Percentiles rank a stretch among this genome's conserved stretches.
Conservation (phyloP, 2,888 invertebrate genomes). For the Tineola bisselliella region DNA sequence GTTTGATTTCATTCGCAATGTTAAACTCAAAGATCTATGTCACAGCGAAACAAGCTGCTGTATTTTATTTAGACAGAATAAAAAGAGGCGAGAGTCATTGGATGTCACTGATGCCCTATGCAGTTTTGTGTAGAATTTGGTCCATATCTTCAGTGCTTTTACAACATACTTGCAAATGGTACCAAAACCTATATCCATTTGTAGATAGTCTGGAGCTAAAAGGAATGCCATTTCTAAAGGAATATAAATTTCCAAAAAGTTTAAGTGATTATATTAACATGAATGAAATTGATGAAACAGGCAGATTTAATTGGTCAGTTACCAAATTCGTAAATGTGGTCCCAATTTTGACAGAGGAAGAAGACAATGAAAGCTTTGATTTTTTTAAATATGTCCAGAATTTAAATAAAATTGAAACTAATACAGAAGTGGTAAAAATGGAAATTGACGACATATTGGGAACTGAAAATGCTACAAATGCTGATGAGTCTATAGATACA, state of each 20-base stretch:
- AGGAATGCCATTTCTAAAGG: conserved; percentile 59
- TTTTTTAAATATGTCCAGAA: conserved; percentile 44
- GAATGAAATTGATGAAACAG: conserved; percentile 48
- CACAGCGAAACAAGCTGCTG: conserved; percentile 53
- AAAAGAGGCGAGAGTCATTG: conserved; percentile 65
- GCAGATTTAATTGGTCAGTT: conserved; percentile 43
- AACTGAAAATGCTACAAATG: conserved; percentile 1
- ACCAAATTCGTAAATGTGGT: conserved; percentile 30
- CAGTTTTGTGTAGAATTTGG: conserved; percentile 66
- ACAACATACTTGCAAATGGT: conserved; percentile 61
- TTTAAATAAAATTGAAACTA: conserved; percentile 21
- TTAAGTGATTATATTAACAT: conserved; percentile 58
- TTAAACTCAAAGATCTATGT: conserved; percentile 60
- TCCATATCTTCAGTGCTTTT: conserved; percentile 52
- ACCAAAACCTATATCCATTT: conserved; percentile 47
- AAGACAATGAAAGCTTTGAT: conserved; percentile 33
- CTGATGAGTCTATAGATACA: too few species aligned
- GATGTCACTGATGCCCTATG: conserved; percentile 65
- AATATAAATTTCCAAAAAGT: conserved; percentile 45
- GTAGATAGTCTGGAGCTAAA: conserved; percentile 41
- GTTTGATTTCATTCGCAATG: conserved; percentile 65
- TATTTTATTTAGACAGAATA: conserved; percentile 61
- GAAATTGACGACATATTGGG: conserved; percentile 17
- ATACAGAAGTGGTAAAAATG: conserved; percentile 16
- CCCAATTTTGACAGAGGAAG: conserved; percentile 27